Evolutionary conservation across 2,113 vertebrate genomes (phyloP).

Genomic region (Hucho hucho): DNA sequence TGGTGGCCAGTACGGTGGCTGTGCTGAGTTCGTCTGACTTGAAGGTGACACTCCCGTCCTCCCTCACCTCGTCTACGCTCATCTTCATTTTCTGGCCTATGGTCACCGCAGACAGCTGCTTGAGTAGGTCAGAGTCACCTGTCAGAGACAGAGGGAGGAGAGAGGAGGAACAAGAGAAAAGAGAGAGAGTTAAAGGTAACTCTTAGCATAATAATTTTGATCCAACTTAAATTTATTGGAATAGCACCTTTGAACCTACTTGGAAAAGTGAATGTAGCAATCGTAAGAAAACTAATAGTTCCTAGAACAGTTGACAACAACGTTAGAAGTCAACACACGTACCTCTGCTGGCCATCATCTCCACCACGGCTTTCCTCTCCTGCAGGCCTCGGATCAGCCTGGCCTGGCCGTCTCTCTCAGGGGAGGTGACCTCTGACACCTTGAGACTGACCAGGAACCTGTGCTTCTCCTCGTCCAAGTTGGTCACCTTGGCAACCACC

Average conservation of each 20-base stretch:
- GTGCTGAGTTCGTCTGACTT: slow-evolving; percentile 65
- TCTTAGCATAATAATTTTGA: background rate
- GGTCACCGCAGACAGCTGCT: slow-evolving; percentile 71
- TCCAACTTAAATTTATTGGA: background rate
- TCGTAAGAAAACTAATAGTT: background rate
- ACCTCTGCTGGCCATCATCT: slow-evolving; percentile 79
- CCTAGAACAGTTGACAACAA: background rate
- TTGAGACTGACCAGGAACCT: slow-evolving; percentile 87
- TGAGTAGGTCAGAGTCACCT: slow-evolving; percentile 63
- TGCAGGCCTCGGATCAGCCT: slow-evolving; percentile 82
- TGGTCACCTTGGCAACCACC: slow-evolving; percentile 87
- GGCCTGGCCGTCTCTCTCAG: slow-evolving; percentile 61
- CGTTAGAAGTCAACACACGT: background rate
- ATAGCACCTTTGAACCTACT: background rate
- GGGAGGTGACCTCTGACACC: slow-evolving; percentile 77
- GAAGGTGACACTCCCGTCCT: slow-evolving; percentile 77
- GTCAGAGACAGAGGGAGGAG: background rate
- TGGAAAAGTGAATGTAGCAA: background rate
- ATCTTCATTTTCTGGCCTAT: slow-evolving; percentile 82
- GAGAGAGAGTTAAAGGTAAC: background rate
- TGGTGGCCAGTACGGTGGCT: slow-evolving; percentile 72
- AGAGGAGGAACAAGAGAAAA: background rate
- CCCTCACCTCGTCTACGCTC: slow-evolving; percentile 65
- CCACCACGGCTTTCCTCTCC: slow-evolving; percentile 76
- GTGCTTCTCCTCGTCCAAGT: slow-evolving; percentile 83